Evolutionary conservation across 2,797 vertebrate species (phyloP), one percentile per base, ranked within the genome.

Genomic region (Phoebastria nigripes): DNA sequence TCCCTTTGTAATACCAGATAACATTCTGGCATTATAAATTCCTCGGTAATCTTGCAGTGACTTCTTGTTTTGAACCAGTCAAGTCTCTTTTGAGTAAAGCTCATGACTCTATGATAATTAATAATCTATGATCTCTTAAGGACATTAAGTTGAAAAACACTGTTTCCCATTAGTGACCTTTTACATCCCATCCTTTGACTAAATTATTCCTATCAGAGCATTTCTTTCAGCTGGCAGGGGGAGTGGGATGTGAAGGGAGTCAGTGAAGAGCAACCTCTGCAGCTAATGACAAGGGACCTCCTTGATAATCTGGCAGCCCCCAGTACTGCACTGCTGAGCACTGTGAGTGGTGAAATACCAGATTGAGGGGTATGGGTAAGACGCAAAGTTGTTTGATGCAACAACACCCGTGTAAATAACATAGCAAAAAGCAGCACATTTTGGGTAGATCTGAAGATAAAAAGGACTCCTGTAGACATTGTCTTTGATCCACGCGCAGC

Each of bases 51-150:
- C 91, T 96, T 92, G 15, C n/a, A 76, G 33, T 77, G 77, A 54
- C n/a, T 88, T 72, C 41, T 79, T 80, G 28, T 71, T 95, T 87
- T 83, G 58, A 95, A 66, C 28, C n/a, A 76, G 89, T 51, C 33
- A 62, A 71, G 20, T 49, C 19, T 96, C 52, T 81, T 93, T 77
- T 59, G 67, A 96, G 47, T 73, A 76, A 96, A 96, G 78, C 29
- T 79, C 70, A 46, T 87, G 92, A 82, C 51, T 92, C 77, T 89
- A 47, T 54, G 71, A 77, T 87, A 96, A 95, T 96, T 96, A 97
- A 97, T 97, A 96, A 98, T 96, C 63, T 51, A 88, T 92, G 56
- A 91, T 95, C 80, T 94, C 44, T 95, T 76, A 95, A 89, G 37
- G 72, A 59, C 78, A 78, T 82, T 86, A 88, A 76, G 51, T 69